Evolutionary conservation across 2,113 vertebrate genomes (phyloP), one percentile per base, ranked within the genome.

Genomic region (Litocranius walleri): DNA sequence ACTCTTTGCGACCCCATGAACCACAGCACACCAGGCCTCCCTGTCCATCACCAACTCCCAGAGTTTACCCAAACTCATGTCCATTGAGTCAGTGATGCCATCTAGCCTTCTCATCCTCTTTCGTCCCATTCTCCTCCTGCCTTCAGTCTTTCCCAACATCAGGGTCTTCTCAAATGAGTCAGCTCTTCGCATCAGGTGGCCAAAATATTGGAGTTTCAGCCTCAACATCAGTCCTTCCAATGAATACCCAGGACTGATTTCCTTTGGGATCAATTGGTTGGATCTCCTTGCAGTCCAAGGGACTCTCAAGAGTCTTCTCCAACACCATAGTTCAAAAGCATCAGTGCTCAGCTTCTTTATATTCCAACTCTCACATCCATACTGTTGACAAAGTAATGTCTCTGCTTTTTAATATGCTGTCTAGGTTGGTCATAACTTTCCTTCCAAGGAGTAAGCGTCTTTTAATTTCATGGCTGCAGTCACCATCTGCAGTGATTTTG

Each of bases 1-100:
- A 23, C n/a, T 71, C n/a, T 67, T 67, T 23, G 19, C 0, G 4
- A 67, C n/a, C n/a, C 64, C 19, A 23, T 71, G 64, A 71, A 71
- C 9, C 0, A 0, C n/a, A 71, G 67, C n/a, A 71, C 5, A 1
- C n/a, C n/a, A 23, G n/a, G n/a, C n/a, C 67, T 71, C n/a, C 67
- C n/a, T 71, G n/a, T 71, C 67, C 67, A 71, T 40, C 67, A 71
- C 19, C n/a, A 71, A 71, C n/a, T 71, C 19, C 19, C 3, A 9
- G 67, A 36, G n/a, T 71, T 23, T 71, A 71, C 9, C 9, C n/a
- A 71, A 6, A 71, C 19, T 23, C 67, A 71, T 23, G 19, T 71
- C n/a, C 67, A 23, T 71, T 36, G 67, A 36, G 19, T 71, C 0
- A 1, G 67, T 71, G n/a, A 36, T 71, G 19, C 67, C 67, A 12